Percentiles rank a stretch among this genome's conserved stretches.
These are phyloP conservation scores for Pantherophis vulpinus DNA, from an alignment of 2,797 vertebrate genomes.

Conservation along the genomic window DNA sequence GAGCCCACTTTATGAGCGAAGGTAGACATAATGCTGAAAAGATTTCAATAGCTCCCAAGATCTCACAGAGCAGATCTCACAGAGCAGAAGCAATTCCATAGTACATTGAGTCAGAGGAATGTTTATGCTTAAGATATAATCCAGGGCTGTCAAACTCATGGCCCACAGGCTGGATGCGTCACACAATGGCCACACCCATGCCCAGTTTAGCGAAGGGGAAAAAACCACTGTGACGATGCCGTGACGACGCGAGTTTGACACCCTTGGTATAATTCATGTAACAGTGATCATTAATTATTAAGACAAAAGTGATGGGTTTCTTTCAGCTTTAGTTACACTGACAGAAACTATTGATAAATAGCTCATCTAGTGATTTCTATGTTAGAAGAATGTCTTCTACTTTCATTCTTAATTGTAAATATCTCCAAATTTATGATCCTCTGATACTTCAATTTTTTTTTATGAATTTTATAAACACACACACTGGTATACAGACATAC, in stretches of 20 bases:
- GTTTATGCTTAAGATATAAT: background rate
- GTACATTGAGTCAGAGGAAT: background rate
- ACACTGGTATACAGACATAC: background rate
- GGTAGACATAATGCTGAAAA: background rate
- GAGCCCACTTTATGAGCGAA: background rate
- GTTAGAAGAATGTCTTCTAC: background rate
- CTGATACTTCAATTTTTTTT: background rate
- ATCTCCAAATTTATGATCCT: background rate
- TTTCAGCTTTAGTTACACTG: background rate
- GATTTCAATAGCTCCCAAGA: background rate
- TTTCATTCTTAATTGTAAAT: background rate
- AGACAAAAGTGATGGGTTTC: background rate
- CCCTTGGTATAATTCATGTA: background rate
- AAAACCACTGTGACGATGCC: too few relatives aligned
- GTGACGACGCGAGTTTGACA: too few relatives aligned
- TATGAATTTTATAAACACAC: background rate
- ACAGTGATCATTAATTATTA: background rate
- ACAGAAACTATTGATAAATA: background rate
- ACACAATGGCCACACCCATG: too few relatives aligned
- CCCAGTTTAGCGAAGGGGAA: too few relatives aligned
- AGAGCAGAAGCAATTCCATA: background rate
- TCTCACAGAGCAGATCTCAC: background rate
- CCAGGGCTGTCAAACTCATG: background rate
- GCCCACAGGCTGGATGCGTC: fast-evolving
- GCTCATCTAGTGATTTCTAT: background rate